Conservation (phyloP, 2,888 invertebrate species). For the Glaucopsyche alexis region DNA sequence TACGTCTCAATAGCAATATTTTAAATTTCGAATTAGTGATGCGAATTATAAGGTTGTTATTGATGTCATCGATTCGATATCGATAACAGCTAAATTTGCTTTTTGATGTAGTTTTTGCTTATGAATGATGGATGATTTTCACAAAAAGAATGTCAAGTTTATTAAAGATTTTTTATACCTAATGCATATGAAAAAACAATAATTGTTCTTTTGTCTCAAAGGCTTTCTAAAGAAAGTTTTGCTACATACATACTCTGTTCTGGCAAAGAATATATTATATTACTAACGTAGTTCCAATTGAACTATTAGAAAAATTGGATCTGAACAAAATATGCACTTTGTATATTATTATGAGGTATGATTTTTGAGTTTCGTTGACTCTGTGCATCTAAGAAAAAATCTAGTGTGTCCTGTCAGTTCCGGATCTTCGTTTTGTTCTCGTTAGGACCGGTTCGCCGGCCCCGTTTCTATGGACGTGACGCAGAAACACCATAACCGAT, state of each 20-base stretch:
- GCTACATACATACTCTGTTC: too few relatives aligned
- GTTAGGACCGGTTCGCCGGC: constrained; percentile 51
- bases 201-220: too few relatives aligned
- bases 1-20: constrained; percentile 8
- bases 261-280: too few relatives aligned
- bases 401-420: not conserved
- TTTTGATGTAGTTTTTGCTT: not conserved
- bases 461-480: constrained; percentile 53
- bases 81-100: constrained; percentile 15
- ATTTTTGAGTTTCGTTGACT: too few relatives aligned
- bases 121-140: not conserved
- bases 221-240: too few relatives aligned
- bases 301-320: too few relatives aligned
- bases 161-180: not conserved
- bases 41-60: constrained; percentile 5
- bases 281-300: too few relatives aligned
- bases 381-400: too few relatives aligned
- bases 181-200: too few relatives aligned
- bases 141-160: not conserved
- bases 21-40: constrained; percentile 22
- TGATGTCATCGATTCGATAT: constrained; percentile 7
- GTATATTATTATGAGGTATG: too few relatives aligned
- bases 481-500: constrained; percentile 27
- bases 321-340: too few relatives aligned
- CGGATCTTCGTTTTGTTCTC: constrained; percentile 8